These are phyloP conservation scores for Ochropacha duplaris DNA, from an alignment of 2,888 invertebrate genomes.

Conservation along the genomic window DNA sequence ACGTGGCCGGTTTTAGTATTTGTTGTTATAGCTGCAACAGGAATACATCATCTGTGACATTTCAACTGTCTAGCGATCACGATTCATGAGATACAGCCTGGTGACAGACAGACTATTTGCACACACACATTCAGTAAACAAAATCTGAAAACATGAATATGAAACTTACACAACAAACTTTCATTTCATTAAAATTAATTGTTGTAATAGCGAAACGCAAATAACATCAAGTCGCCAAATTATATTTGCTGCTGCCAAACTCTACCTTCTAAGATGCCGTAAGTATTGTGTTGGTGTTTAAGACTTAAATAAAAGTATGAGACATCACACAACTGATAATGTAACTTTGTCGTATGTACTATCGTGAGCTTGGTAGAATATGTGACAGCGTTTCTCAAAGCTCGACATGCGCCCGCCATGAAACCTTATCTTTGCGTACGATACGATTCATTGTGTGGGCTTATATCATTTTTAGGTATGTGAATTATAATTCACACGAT, in stretches of 20 bases:
- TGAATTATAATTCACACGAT: neutral
- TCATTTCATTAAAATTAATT: slow-evolving; percentile 49
- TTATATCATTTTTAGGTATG: slow-evolving; percentile 16
- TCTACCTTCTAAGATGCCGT: slow-evolving; percentile 5
- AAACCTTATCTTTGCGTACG: slow-evolving; percentile 40
- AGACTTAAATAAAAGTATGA: neutral
- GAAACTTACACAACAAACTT: slow-evolving; percentile 45
- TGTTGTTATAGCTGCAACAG: too few relatives aligned
- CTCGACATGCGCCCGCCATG: slow-evolving; percentile 41
- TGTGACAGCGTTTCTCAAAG: slow-evolving; percentile 36
- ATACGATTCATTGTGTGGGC: slow-evolving; percentile 21
- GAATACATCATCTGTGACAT: too few relatives aligned
- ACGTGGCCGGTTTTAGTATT: too few relatives aligned
- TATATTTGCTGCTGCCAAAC: slow-evolving; percentile 16
- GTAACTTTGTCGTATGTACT: slow-evolving; percentile 16
- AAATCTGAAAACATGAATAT: slow-evolving; percentile 35
- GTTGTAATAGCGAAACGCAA: slow-evolving; percentile 49
- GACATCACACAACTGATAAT: neutral
- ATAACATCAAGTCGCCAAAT: slow-evolving; percentile 34
- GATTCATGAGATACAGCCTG: too few relatives aligned
- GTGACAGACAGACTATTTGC: neutral
- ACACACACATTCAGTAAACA: neutral
- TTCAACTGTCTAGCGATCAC: too few relatives aligned
- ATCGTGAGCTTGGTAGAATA: slow-evolving; percentile 31
- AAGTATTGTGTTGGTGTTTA: neutral